Percentiles rank a stretch among this genome's conserved stretches.
Evolutionary conservation across 2,797 vertebrate genomes (phyloP).

Genomic region (Tokudaia muenninki): DNA sequence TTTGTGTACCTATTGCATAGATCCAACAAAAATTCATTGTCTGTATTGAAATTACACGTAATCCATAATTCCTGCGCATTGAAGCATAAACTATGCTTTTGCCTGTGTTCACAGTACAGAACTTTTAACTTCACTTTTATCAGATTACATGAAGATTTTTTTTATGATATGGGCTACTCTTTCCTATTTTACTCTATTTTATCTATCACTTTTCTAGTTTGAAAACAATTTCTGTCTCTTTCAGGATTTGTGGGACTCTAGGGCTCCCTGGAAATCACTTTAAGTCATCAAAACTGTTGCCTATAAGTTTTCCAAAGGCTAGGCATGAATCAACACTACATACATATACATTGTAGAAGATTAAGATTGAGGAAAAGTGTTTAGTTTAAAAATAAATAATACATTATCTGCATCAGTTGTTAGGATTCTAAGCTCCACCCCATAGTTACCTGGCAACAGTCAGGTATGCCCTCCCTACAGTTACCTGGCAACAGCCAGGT

Average conservation of each 20-base stretch:
- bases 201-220: neutral
- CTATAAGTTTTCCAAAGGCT: neutral
- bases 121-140: constrained; percentile 16
- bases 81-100: neutral
- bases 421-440: no score
- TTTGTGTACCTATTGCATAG: neutral
- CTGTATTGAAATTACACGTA: neutral
- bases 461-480: no score
- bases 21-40: neutral
- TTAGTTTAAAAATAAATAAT: constrained; percentile 5
- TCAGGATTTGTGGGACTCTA: neutral
- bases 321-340: neutral
- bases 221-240: constrained; percentile 24
- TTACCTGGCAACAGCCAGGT: no score
- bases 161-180: neutral
- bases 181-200: neutral
- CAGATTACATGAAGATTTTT: neutral
- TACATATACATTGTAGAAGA: neutral
- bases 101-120: neutral
- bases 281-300: constrained; percentile 18
- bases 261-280: neutral
- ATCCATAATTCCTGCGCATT: constrained; percentile 5
- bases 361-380: constrained; percentile 1
- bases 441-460: no score
- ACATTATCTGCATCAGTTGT: no score